These are phyloP conservation scores for Pemphigus obesinymphae DNA, from an alignment of 1,140 invertebrate genomes.

Conservation along the genomic window DNA sequence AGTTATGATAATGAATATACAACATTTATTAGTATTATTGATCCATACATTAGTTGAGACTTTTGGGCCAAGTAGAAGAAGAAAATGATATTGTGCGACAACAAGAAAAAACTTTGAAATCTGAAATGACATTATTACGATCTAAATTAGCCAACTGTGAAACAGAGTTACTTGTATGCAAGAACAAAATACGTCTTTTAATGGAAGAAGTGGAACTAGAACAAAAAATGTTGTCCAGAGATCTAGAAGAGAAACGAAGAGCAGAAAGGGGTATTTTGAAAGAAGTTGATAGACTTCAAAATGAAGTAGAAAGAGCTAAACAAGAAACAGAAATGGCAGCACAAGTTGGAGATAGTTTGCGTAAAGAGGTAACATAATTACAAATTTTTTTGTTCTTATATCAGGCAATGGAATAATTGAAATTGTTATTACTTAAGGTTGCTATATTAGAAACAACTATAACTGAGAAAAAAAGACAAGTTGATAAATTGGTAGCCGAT, in stretches of 20 bases:
- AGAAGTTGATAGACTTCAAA: slow-evolving; percentile 75
- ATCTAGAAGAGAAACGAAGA: slow-evolving; percentile 63
- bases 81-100: slow-evolving; percentile 83
- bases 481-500: slow-evolving; percentile 76
- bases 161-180: slow-evolving; percentile 79
- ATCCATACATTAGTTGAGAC: slow-evolving; percentile 58
- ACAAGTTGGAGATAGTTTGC: slow-evolving; percentile 72
- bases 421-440: slow-evolving; percentile 53
- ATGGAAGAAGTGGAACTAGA: slow-evolving; percentile 61
- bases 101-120: slow-evolving; percentile 78
- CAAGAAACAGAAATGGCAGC: slow-evolving; percentile 73
- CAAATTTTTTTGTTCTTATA: too few species aligned
- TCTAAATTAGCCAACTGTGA: slow-evolving; percentile 83
- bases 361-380: slow-evolving; percentile 60
- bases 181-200: slow-evolving; percentile 74
- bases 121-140: slow-evolving; percentile 73
- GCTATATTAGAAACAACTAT: slow-evolving; percentile 71
- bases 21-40: neutral
- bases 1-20: neutral
- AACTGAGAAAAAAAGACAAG: slow-evolving; percentile 77
- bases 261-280: slow-evolving; percentile 69
- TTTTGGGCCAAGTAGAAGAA: slow-evolving; percentile 73
- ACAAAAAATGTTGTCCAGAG: slow-evolving; percentile 54
- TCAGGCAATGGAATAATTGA: neutral
- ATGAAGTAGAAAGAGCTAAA: slow-evolving; percentile 75